Base-by-base conservation (phyloP, 1,140 invertebrate genomes). In the Drosophila sulfurigaster region DNA sequence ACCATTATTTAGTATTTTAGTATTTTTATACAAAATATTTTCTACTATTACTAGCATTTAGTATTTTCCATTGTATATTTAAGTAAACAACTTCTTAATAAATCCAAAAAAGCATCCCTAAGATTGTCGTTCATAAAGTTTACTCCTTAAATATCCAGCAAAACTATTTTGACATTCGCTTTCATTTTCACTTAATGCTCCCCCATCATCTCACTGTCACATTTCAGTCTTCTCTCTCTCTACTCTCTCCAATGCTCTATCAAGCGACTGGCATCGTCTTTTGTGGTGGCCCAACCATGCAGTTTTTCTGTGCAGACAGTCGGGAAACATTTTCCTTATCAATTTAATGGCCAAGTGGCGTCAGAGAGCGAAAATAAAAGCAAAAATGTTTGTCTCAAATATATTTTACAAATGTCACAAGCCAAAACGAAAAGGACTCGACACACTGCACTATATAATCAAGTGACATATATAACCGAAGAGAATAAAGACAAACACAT, bases 281-380 rank as follows among this genome's bases (percentile, higher is more conserved):
- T 38, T 38, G 56, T 54, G 45, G 25, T 11, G 15, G 49, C 48
- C 60, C 57, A 75, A 62, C 60, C 79, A 46, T 86, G 82, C 82
- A 86, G 64, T 86, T 86, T 15, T 58, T 16, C 54, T 58, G 25
- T 54, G 41, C 28, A 16, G 68, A 77, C 70, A 60, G 46, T n/a
- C 15, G 32, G 59, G 57, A 69, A 70, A 62, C 75, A 69, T 67
- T 81, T 72, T 57, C 65, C 86, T 89, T 89, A 89, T 89, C 86
- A 89, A 89, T 90, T 89, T 89, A 89, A 89, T 90, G 79, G 82
- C 79, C 81, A 75, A 90, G 76, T 90, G 86, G 86, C 86, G 86
- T 75, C 86, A 35, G 54, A 70, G 66, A 35, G 54, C 66, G 62
- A 43, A 49, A 32, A 67, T 16, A 51, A 57, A 30, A 51, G 30